Percentiles rank a stretch among this genome's conserved stretches.
Conservation (phyloP, 2,888 invertebrate genomes). For the Dicyrtomina minuta region DNA sequence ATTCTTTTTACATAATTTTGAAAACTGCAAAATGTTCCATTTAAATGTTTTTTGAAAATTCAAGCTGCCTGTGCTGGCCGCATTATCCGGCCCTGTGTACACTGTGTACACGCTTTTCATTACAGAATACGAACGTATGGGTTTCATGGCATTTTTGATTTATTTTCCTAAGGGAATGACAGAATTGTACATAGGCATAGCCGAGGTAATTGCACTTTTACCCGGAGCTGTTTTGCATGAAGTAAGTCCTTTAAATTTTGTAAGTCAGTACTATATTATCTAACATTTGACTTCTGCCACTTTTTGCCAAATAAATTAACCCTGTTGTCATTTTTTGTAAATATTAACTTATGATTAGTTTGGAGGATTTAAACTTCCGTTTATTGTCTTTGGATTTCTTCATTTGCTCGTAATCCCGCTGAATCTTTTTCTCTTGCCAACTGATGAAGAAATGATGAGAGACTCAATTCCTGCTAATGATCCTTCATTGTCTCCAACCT, state of each 20-base stretch:
- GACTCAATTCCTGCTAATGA: too few species aligned
- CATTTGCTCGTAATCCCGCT: not conserved
- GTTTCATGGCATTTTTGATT: too few species aligned
- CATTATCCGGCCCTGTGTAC: too few species aligned
- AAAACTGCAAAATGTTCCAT: too few species aligned
- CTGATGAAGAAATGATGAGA: not conserved
- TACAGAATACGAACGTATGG: too few species aligned
- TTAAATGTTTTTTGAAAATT: too few species aligned
- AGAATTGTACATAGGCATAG: not conserved
- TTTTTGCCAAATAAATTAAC: not conserved
- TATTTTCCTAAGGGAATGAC: constrained; percentile 12
- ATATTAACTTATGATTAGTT: not conserved
- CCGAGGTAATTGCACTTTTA: not conserved
- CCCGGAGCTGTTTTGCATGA: not conserved
- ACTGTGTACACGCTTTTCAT: too few species aligned
- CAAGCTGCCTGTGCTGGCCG: too few species aligned
- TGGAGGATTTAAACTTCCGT: constrained; percentile 5
- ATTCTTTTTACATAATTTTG: too few species aligned
- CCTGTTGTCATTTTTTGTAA: too few species aligned
- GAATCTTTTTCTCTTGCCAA: not conserved
- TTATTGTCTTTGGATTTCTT: not conserved
- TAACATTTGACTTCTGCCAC: too few species aligned
- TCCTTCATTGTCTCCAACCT: too few species aligned
- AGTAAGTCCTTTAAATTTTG: not conserved
- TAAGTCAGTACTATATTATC: not conserved